phyloP scores from a whole-genome alignment of 2,113 vertebrate species.

The Phodopus roborovskii region DNA sequence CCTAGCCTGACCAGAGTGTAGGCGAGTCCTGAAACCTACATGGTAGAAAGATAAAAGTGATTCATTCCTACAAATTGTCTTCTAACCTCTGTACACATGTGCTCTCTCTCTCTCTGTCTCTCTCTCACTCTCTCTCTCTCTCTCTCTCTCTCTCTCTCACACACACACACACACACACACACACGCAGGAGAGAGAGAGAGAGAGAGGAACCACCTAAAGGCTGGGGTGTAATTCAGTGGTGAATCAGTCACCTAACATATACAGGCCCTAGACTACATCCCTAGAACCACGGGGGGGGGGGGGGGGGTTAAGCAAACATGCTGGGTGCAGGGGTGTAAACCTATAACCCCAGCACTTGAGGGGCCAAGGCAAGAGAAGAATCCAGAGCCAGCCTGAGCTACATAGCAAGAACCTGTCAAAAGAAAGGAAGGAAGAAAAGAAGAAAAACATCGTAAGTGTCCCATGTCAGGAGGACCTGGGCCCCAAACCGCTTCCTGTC shows the following conservation, averaged over 20 bases:
- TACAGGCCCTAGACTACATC: not conserved
- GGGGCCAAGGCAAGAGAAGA: no score
- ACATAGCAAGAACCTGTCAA: not conserved
- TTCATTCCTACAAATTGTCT: not conserved
- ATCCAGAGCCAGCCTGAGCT: not conserved
- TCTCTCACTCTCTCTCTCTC: no score
- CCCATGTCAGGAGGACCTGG: not conserved
- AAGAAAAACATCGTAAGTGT: not conserved
- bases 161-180: not conserved
- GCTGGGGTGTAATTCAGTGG: not conserved
- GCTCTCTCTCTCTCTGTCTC: no score
- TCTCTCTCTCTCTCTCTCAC: no score
- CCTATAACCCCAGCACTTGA: not conserved
- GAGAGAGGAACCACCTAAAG: not conserved
- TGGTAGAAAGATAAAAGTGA: not conserved
- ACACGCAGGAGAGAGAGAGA: not conserved
- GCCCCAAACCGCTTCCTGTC: slow-evolving; percentile 62
- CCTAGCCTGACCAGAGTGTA: not conserved
- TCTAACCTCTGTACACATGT: not conserved
- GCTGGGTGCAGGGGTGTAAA: not conserved
- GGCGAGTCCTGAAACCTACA: not conserved
- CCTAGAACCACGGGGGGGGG: not conserved
- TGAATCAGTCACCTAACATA: not conserved
- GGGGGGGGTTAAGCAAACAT: not conserved
- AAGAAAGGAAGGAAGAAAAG: not conserved